phyloP scores from a whole-genome alignment of 2,113 vertebrate species.

The Pterophyllum scalare region DNA sequence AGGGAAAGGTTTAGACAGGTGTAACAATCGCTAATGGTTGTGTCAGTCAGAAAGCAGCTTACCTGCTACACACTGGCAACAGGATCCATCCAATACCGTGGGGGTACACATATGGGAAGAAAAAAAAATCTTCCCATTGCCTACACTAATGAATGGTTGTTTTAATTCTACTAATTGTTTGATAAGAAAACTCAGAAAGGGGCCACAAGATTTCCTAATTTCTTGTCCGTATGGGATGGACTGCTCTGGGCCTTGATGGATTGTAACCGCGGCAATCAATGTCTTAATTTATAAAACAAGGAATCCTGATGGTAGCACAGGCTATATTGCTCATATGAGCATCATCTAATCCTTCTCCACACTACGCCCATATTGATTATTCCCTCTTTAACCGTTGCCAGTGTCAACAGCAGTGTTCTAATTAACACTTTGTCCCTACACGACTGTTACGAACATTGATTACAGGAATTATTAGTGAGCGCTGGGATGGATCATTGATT shows the following conservation, averaged over 20 bases:
- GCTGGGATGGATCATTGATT: constrained; percentile 8
- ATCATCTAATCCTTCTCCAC: background rate
- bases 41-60: constrained; percentile 68
- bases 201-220: background rate
- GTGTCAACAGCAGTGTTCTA: background rate
- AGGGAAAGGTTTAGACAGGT: constrained; percentile 64
- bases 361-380: background rate
- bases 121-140: background rate
- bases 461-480: constrained; percentile 12
- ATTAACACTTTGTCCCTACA: background rate
- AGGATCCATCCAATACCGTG: constrained; percentile 25
- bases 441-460: background rate
- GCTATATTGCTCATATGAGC: background rate
- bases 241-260: background rate
- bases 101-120: background rate
- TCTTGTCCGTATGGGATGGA: background rate
- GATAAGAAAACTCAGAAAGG: background rate
- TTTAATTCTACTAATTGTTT: background rate
- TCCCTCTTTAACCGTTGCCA: background rate
- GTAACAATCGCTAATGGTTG: constrained; percentile 71
- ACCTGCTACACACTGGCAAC: background rate
- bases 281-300: constrained; percentile 39
- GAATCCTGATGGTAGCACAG: background rate
- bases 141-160: background rate
- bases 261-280: constrained; percentile 16